phyloP scores from a whole-genome alignment of 23 tunicate genomes.

The Corella eumyota region DNA sequence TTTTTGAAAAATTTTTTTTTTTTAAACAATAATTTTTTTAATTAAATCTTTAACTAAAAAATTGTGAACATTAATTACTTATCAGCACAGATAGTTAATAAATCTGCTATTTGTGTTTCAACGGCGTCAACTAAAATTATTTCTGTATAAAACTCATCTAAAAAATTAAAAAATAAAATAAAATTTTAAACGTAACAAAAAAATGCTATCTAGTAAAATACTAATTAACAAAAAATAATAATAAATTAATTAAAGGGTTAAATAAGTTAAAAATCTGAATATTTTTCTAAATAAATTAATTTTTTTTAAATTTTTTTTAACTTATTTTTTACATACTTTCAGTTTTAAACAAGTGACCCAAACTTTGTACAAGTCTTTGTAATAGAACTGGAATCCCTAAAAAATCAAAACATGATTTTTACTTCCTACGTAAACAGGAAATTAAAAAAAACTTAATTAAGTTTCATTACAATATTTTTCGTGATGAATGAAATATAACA shows the following conservation, averaged over 20 bases:
- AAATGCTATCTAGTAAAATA: too few relatives aligned
- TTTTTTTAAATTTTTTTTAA: too few relatives aligned
- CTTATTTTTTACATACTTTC: too few relatives aligned
- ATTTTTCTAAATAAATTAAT: too few relatives aligned
- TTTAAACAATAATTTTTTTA: too few relatives aligned
- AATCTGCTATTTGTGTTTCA: constrained; percentile 61
- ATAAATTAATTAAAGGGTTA: too few relatives aligned
- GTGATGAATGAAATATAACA: not conserved
- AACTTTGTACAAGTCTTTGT: constrained; percentile 33
- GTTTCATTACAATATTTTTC: too few relatives aligned
- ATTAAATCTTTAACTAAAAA: not conserved
- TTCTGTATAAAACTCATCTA: constrained; percentile 40
- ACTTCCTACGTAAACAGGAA: not conserved
- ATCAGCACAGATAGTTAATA: constrained; percentile 30
- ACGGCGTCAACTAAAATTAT: constrained; percentile 28
- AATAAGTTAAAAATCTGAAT: too few relatives aligned
- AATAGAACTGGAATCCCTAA: constrained; percentile 85
- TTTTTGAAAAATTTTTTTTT: too few relatives aligned
- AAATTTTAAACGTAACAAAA: too few relatives aligned
- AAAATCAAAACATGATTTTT: not conserved
- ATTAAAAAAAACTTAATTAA: not conserved
- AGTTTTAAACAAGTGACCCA: constrained; percentile 46
- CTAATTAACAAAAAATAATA: too few relatives aligned
- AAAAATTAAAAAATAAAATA: not conserved
- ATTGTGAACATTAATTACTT: constrained; percentile 38